These are phyloP conservation scores for Rousettus leschenaultii DNA, from an alignment of 2,113 vertebrate species.

Conservation along the genomic window DNA sequence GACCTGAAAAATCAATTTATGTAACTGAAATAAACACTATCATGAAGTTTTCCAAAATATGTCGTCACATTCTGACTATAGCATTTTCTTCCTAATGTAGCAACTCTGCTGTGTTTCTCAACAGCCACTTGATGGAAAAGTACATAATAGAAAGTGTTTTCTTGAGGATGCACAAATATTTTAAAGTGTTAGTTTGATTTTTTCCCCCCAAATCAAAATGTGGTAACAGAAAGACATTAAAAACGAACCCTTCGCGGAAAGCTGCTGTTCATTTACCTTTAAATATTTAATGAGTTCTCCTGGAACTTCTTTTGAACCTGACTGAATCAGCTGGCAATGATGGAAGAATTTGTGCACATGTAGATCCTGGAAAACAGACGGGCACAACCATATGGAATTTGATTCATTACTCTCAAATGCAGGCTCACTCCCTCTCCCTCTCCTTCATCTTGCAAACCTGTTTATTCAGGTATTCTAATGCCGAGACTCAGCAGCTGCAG, in stretches of 20 bases:
- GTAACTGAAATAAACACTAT: constrained; percentile 6
- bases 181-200: background rate
- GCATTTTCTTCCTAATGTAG: background rate
- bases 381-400: constrained; percentile 35
- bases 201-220: background rate
- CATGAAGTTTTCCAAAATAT: constrained; percentile 1
- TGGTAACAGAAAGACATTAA: constrained; percentile 11
- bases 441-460: background rate
- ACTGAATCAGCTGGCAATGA: constrained; percentile 91
- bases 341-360: constrained; percentile 98
- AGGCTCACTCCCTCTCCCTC: background rate
- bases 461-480: background rate
- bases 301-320: constrained; percentile 85
- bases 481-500: background rate
- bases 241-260: constrained; percentile 42
- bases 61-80: background rate
- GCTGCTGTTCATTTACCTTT: constrained; percentile 86
- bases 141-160: background rate
- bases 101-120: constrained; percentile 9
- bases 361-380: constrained; percentile 88
- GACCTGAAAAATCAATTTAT: constrained; percentile 20
- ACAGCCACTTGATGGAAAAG: constrained; percentile 15
- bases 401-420: constrained; percentile 1
- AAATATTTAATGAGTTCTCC: constrained; percentile 95
- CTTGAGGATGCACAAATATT: background rate